Evolutionary conservation across 2,888 invertebrate species (phyloP).

Genomic region (Globia sparganii): DNA sequence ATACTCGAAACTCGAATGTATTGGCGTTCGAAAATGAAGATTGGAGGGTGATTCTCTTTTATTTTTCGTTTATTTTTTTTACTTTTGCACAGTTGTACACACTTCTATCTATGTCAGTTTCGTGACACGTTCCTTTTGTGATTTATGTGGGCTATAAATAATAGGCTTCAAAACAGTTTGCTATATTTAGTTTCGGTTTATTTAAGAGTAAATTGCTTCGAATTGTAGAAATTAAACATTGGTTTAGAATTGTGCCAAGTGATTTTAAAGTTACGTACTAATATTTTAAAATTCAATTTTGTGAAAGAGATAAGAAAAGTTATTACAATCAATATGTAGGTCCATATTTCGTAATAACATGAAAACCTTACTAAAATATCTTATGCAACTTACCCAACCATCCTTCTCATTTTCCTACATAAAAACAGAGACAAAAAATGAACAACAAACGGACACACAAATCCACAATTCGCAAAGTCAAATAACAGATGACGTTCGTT

Average conservation of each 20-base stretch:
- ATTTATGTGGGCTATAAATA: conserved; percentile 66
- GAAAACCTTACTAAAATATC: not conserved
- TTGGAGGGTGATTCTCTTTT: conserved; percentile 57
- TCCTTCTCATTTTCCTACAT: not conserved
- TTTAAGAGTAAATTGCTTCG: conserved; percentile 42
- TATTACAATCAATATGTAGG: not conserved
- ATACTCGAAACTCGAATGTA: conserved; percentile 74
- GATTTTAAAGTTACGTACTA: not conserved
- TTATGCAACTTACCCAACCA: not conserved
- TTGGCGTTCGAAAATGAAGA: conserved; percentile 68
- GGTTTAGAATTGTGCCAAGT: not conserved
- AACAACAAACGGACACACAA: conserved; percentile 56
- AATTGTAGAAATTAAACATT: not conserved
- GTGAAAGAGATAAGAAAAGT: not conserved
- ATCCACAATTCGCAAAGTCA: conserved; percentile 61
- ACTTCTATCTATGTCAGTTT: conserved; percentile 26
- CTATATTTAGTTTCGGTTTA: conserved; percentile 55
- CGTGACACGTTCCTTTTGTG: conserved; percentile 55
- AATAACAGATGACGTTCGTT: conserved; percentile 87
- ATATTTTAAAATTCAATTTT: not conserved
- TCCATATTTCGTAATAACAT: not conserved
- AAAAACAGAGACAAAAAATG: conserved; percentile 41
- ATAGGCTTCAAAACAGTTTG: conserved; percentile 48
- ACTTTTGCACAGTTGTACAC: not conserved
- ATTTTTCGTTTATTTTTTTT: conserved; percentile 50